Conservation (phyloP, 2,888 invertebrate genomes). For the Apotomis turbidana region DNA sequence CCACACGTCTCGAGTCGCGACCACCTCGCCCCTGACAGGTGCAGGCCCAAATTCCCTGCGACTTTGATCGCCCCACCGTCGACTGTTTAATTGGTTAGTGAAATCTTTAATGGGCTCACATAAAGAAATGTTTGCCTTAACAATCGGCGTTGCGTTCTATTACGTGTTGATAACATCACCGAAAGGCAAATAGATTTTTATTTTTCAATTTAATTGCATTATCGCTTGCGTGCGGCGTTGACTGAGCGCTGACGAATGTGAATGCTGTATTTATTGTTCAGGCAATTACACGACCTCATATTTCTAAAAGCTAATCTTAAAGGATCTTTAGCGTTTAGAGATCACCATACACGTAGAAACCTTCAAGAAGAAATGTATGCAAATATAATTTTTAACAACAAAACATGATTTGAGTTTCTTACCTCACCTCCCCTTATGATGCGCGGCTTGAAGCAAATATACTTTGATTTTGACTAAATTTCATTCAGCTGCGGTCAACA, state of each 20-base stretch:
- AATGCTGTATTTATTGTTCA: constrained; percentile 3
- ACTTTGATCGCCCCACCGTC: constrained; percentile 28
- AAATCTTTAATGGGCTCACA: constrained; percentile 36
- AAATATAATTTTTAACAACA: too few relatives aligned
- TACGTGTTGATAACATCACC: constrained; percentile 30
- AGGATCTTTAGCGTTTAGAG: not conserved
- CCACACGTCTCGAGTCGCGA: constrained; percentile 14
- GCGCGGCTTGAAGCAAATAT: too few relatives aligned
- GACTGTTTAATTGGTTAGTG: constrained; percentile 39
- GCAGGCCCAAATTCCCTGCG: constrained; percentile 3
- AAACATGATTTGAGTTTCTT: too few relatives aligned
- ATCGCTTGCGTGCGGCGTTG: constrained; percentile 16
- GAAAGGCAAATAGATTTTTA: constrained; percentile 32
- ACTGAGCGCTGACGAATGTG: not conserved
- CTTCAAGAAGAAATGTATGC: too few relatives aligned
- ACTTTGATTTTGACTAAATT: too few relatives aligned
- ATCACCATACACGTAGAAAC: not conserved
- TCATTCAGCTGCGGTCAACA: too few relatives aligned
- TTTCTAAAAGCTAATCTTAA: too few relatives aligned
- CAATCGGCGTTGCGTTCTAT: constrained; percentile 35
- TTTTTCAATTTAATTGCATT: constrained; percentile 30
- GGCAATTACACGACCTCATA: not conserved
- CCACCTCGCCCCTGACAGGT: constrained; percentile 35
- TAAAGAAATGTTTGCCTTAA: constrained; percentile 24
- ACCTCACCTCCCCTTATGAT: too few relatives aligned